Percentiles rank a stretch among this genome's conserved stretches.
phyloP scores from a whole-genome alignment of 2,888 invertebrate species.

The Seira ritae region DNA sequence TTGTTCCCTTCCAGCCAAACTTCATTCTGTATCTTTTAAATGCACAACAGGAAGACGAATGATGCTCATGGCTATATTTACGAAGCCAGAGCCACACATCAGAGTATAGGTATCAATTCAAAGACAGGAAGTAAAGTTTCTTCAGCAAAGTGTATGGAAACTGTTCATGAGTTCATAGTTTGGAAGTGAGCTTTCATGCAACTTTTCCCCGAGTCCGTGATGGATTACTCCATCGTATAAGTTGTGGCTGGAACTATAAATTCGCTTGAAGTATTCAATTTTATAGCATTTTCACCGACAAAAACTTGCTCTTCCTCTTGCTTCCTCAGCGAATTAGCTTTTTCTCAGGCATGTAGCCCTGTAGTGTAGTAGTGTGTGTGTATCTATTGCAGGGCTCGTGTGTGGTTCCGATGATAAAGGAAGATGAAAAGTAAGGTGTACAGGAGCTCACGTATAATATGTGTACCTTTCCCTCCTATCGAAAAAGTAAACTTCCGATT shows the following conservation, averaged over 20 bases:
- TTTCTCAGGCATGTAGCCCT: not conserved
- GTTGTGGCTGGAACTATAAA: constrained; percentile 47
- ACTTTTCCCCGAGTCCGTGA: constrained; percentile 52
- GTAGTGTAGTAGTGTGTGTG: not conserved
- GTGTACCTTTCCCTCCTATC: not conserved
- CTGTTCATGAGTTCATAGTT: constrained; percentile 34
- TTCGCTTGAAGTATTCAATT: constrained; percentile 15
- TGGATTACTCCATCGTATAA: constrained; percentile 57
- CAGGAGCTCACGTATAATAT: not conserved
- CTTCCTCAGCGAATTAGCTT: not conserved
- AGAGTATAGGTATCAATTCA: not conserved
- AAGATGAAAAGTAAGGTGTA: not conserved
- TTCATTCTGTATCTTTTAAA: not conserved
- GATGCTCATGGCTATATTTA: constrained; percentile 4
- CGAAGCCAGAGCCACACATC: not conserved
- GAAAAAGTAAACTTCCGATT: not conserved
- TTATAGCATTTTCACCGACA: not conserved
- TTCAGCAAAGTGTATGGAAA: not conserved
- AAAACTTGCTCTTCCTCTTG: not conserved
- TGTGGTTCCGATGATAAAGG: not conserved
- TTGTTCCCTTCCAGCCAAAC: not conserved
- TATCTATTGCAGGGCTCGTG: not conserved
- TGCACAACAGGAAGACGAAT: constrained; percentile 6
- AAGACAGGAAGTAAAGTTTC: constrained; percentile 8
- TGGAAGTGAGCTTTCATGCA: constrained; percentile 30